Evolutionary conservation across 2,888 invertebrate genomes (phyloP).

Genomic region (Drosophila monieri): DNA sequence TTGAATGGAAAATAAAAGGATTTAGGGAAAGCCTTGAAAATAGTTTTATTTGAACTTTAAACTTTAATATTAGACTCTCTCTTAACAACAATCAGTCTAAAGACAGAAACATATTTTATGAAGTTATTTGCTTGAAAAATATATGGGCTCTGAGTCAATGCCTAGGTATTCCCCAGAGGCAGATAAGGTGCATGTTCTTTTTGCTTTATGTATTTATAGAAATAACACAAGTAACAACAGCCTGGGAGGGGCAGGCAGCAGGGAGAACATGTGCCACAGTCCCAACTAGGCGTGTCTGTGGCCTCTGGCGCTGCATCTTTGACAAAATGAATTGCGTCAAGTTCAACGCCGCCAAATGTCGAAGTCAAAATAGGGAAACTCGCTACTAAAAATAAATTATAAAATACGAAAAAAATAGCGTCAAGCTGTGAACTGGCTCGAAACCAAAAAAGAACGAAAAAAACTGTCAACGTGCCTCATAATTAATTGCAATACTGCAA

Average conservation of each 20-base stretch:
- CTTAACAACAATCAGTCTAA: not conserved
- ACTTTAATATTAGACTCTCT: not conserved
- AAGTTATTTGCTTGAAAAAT: not conserved
- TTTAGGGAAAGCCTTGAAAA: not conserved
- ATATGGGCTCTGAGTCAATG: slow-evolving; percentile 21
- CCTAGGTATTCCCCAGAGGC: slow-evolving; percentile 66
- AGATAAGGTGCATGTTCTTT: slow-evolving; percentile 44
- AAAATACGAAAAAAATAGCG: slow-evolving; percentile 64
- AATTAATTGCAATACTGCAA: slow-evolving; percentile 70
- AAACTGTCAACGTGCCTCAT: slow-evolving; percentile 73
- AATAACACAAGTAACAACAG: slow-evolving; percentile 45
- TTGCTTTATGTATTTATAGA: slow-evolving; percentile 47
- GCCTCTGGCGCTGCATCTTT: slow-evolving; percentile 47
- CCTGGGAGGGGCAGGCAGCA: not conserved
- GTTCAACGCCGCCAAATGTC: slow-evolving; percentile 76
- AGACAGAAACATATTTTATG: not conserved
- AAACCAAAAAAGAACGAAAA: slow-evolving; percentile 4
- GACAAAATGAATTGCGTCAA: slow-evolving; percentile 80
- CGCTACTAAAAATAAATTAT: slow-evolving; percentile 71
- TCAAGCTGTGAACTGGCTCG: slow-evolving; percentile 37
- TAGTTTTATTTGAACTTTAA: not conserved
- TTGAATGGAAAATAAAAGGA: not conserved
- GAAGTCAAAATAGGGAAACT: slow-evolving; percentile 68
- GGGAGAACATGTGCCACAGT: slow-evolving; percentile 61
- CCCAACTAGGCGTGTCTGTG: slow-evolving; percentile 70